Base-by-base conservation (phyloP, 2,888 invertebrate species). In the Schizotus pectinicornis region DNA sequence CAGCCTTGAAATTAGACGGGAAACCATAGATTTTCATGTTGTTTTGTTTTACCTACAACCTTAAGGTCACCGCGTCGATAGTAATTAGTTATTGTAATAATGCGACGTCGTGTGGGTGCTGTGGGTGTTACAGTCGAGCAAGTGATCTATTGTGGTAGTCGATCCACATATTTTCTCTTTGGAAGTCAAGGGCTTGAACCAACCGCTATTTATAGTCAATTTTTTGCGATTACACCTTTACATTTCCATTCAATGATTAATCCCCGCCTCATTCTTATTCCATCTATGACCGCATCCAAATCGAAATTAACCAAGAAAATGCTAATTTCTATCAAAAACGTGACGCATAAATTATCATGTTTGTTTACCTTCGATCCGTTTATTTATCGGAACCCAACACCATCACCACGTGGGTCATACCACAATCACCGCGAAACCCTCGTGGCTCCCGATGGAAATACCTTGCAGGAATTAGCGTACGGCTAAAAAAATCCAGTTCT, bases 181-280 rank as follows among this genome's bases (percentile, higher is more conserved):
- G 3, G 5, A 2, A 22, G 22, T 22, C 60, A 58, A 67, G 66
- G 68, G 65, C 68, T 67, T 59, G 63, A 56, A 64, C 59, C 67
- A 68, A 69, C 56, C 65, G 51, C 63, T 68, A 68, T 67, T 64
- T 64, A 68, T 69, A 69, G 68, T 59, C 37, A 37, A 45, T 62
- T 52, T 52, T 56, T 57, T 57, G 46, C 55, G 36, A 57, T 53
- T 61, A 48, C 56, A 61, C 55, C 53, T 60, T 50, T 41, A 52
- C 60, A 61, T 53, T 53, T 53, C 50, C 50, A 54, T 46, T 37
- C 41, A 55, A 54, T 64, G 61, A 60, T 60, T 59, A 61, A 61
- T 63, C 42, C 47, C 14, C 35, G 39, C 47, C 42, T 45, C 35
- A 42, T 55, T 32, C 39, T 47, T 48, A 55, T 49, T 49, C 49